These are phyloP conservation scores for Dicrurus megarhynchus DNA, from an alignment of 2,113 vertebrate species.

Conservation along the genomic window DNA sequence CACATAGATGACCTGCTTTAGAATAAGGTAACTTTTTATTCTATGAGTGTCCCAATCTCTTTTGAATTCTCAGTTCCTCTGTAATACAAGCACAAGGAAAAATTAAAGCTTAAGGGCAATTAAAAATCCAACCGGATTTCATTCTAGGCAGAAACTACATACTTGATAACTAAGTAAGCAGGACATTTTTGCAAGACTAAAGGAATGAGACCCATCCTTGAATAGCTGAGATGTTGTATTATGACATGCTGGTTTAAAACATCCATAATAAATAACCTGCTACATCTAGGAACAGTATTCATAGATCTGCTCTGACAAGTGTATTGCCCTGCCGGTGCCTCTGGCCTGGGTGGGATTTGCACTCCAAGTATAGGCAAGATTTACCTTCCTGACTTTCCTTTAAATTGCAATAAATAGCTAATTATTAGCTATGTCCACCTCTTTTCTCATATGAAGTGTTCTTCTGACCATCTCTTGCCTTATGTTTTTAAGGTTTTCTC, in stretches of 20 bases:
- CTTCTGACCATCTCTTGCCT: neutral
- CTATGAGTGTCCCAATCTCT: neutral
- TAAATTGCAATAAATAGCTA: neutral
- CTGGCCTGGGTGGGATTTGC: neutral
- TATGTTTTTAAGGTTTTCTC: neutral
- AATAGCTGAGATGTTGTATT: slow-evolving; percentile 1
- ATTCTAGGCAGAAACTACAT: neutral
- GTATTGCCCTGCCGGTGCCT: neutral
- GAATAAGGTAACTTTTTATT: neutral
- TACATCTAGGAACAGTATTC: neutral
- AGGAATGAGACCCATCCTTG: neutral
- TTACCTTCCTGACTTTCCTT: neutral
- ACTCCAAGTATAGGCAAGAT: neutral
- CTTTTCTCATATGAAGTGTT: neutral
- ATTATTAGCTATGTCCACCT: neutral
- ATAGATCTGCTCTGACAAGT: slow-evolving; percentile 19
- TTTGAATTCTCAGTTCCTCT: neutral
- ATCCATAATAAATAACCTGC: slow-evolving; percentile 31
- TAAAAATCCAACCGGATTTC: neutral
- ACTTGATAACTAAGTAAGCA: neutral
- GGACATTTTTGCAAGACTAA: neutral
- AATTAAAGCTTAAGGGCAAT: neutral
- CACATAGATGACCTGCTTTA: neutral
- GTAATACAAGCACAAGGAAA: neutral
- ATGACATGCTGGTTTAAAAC: slow-evolving; percentile 6